Evolutionary conservation across 2,888 invertebrate species (phyloP), one percentile per base, ranked within the genome.

Genomic region (Scaptomyza flava): DNA sequence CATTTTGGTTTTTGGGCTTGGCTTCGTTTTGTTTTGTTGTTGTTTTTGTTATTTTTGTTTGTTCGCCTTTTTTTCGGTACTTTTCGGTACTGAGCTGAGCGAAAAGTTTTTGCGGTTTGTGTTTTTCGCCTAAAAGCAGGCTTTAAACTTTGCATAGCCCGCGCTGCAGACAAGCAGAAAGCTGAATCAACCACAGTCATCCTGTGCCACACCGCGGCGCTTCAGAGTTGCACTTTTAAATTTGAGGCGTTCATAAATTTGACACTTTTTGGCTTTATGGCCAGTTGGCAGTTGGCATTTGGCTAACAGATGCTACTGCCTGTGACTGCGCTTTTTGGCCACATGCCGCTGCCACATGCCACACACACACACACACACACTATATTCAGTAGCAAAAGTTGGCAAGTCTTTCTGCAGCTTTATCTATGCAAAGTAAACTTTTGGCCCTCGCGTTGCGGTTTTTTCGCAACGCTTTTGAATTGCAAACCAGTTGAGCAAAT

Each of bases 241-340:
- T 82, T 81, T 87, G 86, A 82, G 82, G 71, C 87, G 86, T 77
- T 87, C 87, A 87, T 87, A 82, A 87, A 87, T 82, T 87, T 82
- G 87, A 82, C 82, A 82, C 83, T 82, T 82, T 81, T 84, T 80
- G 81, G 82, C 87, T 84, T 68, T 60, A 48, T 58, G 67, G 42
- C 71, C 67, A 71, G 71, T 70, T 71, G 27, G 43, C 38, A 34
- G 31, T 31, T 31, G 31, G 33, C 33, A 38, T n/a, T 14, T 38
- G 14, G 14, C 34, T 51, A 30, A 46, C 38, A 41, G 57, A 50
- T 63, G 62, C 50, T 58, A 23, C 57, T 59, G 66, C 14, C 34
- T 51, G 48, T 47, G 52, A 70, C 54, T 62, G 58, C 51, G 58
- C 54, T 54, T 70, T 67, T 74, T 57, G 59, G 70, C 74, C 62